phyloP scores from a whole-genome alignment of 2,797 vertebrate species.

The Nannoperca obscura region DNA sequence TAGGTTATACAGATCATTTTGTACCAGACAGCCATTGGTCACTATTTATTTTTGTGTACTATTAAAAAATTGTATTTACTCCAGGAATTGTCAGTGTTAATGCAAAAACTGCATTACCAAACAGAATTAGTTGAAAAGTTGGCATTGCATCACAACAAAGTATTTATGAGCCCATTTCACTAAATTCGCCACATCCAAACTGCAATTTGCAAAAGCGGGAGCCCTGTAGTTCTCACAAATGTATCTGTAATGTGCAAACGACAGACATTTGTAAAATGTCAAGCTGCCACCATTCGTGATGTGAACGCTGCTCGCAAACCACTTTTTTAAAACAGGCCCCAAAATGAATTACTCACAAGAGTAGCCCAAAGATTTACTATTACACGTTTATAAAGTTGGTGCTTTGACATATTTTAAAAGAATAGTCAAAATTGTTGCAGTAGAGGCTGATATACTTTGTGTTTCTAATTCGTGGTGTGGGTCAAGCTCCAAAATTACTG shows the following conservation, averaged over 20 bases:
- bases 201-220: neutral
- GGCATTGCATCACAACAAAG: neutral
- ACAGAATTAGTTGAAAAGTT: neutral
- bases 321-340: neutral
- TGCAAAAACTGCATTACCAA: neutral
- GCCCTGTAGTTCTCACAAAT: neutral
- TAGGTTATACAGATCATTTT: neutral
- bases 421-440: neutral
- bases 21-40: neutral
- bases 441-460: neutral
- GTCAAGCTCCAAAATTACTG: neutral
- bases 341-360: neutral
- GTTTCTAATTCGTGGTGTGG: neutral
- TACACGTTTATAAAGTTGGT: too few relatives aligned
- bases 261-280: constrained; percentile 3
- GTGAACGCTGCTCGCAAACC: neutral
- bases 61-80: neutral
- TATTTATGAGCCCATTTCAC: neutral
- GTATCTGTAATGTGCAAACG: neutral
- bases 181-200: neutral
- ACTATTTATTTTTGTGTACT: constrained; percentile 1
- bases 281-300: neutral
- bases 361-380: neutral
- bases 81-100: constrained; percentile 7
- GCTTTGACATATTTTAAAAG: neutral